Evolutionary conservation across 2,797 vertebrate species (phyloP).

Genomic region (Clamator glandarius): DNA sequence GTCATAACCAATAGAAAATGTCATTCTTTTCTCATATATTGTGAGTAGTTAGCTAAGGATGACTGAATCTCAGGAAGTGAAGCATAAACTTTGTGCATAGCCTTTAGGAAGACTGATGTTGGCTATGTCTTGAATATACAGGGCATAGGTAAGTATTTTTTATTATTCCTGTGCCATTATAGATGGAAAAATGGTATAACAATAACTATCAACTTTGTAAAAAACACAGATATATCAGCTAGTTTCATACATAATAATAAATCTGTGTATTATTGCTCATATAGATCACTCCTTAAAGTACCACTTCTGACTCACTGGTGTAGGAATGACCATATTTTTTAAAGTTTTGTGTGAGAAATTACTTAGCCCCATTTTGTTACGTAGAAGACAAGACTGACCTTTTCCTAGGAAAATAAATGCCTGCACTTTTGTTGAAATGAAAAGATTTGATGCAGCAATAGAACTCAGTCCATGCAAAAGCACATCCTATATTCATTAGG

Average conservation of each 20-base stretch:
- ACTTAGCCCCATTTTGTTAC: not conserved
- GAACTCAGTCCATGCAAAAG: not conserved
- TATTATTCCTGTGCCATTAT: not conserved
- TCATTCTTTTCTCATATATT: not conserved
- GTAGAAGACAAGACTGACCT: not conserved
- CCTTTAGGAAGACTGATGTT: not conserved
- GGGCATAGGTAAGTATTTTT: accelerated
- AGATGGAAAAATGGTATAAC: not conserved
- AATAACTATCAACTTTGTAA: accelerated
- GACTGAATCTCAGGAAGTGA: not conserved
- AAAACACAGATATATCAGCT: not conserved
- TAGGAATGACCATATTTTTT: not conserved
- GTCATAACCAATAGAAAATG: not conserved
- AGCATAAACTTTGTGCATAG: not conserved
- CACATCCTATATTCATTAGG: not conserved
- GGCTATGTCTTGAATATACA: not conserved
- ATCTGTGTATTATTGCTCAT: not conserved
- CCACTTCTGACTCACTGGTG: not conserved
- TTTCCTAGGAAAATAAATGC: not conserved
- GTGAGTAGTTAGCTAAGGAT: not conserved
- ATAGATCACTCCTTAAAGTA: not conserved
- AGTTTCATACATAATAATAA: not conserved
- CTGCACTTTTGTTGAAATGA: not conserved
- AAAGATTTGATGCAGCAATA: not conserved
- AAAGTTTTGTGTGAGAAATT: not conserved